Percentiles rank a stretch among this genome's conserved stretches.
Evolutionary conservation across 2,888 invertebrate species (phyloP).

Genomic region (Leptopilina myrica): DNA sequence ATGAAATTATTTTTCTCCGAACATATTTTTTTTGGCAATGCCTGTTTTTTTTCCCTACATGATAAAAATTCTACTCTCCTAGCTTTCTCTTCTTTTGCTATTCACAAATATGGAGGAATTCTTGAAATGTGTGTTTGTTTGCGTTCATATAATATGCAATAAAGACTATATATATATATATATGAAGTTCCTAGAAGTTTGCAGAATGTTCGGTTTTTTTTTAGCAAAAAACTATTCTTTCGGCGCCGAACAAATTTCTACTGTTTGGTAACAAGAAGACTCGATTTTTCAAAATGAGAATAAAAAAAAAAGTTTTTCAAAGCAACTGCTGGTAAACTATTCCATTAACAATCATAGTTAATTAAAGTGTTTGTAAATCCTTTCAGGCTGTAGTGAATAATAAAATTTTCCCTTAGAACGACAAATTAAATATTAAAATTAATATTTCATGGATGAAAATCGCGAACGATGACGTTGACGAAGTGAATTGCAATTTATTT

Average conservation of each 20-base stretch:
- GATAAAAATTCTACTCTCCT: background rate
- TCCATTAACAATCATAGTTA: too few relatives aligned
- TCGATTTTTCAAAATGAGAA: too few relatives aligned
- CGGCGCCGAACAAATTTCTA: slow-evolving; percentile 6
- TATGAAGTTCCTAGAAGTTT: slow-evolving; percentile 11
- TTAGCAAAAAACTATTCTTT: background rate
- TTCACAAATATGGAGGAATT: background rate
- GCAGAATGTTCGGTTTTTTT: background rate
- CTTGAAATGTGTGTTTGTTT: slow-evolving; percentile 1
- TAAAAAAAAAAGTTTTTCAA: too few relatives aligned
- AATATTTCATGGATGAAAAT: too few relatives aligned
- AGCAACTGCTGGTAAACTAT: too few relatives aligned
- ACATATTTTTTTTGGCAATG: background rate
- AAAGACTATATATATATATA: slow-evolving; percentile 12
- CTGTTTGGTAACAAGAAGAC: background rate
- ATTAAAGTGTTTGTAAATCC: too few relatives aligned
- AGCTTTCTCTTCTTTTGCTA: background rate
- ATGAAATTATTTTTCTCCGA: slow-evolving; percentile 19
- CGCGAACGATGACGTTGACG: too few relatives aligned
- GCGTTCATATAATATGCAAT: background rate
- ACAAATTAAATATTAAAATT: too few relatives aligned
- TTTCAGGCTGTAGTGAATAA: too few relatives aligned
- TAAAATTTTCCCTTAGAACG: too few relatives aligned
- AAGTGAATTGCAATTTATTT: too few relatives aligned
- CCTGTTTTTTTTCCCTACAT: background rate